These are phyloP conservation scores for Cyprinella venusta DNA, from an alignment of 2,797 vertebrate species.

Conservation along the genomic window DNA sequence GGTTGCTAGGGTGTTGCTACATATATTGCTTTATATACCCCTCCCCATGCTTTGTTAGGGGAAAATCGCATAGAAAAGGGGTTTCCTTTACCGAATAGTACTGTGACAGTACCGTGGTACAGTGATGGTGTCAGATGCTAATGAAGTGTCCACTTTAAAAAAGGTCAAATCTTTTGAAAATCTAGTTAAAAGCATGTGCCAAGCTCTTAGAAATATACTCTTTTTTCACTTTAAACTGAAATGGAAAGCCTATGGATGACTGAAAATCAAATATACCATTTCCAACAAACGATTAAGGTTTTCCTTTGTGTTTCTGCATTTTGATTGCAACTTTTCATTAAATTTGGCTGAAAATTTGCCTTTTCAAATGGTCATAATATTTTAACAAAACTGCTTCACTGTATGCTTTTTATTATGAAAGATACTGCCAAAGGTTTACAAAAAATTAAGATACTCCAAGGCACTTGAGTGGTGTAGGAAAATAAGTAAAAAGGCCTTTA, in stretches of 20 bases:
- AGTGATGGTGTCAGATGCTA: background rate
- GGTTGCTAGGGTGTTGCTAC: conserved; percentile 7
- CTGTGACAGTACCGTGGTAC: background rate
- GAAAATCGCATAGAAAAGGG: background rate
- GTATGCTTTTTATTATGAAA: background rate
- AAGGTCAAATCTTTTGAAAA: background rate
- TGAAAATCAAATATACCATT: background rate
- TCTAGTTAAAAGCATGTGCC: background rate
- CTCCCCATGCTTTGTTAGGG: background rate
- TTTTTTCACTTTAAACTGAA: background rate
- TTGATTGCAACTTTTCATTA: background rate
- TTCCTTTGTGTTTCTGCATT: background rate
- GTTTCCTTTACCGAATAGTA: background rate
- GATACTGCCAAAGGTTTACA: background rate
- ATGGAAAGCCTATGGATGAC: background rate
- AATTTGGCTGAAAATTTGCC: background rate
- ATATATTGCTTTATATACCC: background rate
- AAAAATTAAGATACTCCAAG: too few species aligned
- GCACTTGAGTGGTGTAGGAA: too few species aligned
- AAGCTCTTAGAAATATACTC: background rate
- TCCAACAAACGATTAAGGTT: background rate
- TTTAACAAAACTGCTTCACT: background rate
- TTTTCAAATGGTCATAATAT: background rate
- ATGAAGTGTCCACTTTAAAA: background rate
- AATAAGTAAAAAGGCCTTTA: too few species aligned